Conservation (phyloP, 2,797 vertebrate species). For the Argya squamiceps region DNA sequence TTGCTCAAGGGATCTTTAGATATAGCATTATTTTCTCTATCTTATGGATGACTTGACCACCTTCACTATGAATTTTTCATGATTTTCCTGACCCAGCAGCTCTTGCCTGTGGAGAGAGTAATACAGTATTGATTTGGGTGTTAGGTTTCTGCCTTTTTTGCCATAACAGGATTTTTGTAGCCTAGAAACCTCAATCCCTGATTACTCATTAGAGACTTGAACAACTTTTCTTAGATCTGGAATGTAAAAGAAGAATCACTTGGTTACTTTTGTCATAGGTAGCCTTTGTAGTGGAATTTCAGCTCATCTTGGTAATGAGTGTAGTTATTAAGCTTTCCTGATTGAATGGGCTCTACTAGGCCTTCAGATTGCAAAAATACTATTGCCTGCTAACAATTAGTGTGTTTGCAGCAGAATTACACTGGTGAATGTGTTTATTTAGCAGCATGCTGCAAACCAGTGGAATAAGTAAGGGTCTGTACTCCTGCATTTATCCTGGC, state of each 20-base stretch:
- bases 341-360: constrained; percentile 42
- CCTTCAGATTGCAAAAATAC: constrained; percentile 39
- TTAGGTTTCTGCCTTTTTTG: constrained; percentile 79
- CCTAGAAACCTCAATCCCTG: constrained; percentile 80
- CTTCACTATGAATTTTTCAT: constrained; percentile 91
- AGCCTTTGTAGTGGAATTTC: constrained; percentile 69
- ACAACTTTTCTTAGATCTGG: constrained; percentile 76
- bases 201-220: constrained; percentile 80
- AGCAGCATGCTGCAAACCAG: constrained; percentile 33
- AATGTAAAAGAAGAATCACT: constrained; percentile 66
- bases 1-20: constrained; percentile 83
- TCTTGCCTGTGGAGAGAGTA: constrained; percentile 84
- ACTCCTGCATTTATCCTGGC: constrained; percentile 7
- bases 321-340: constrained; percentile 63
- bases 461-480: constrained; percentile 25
- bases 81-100: constrained; percentile 83
- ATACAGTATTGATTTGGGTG: constrained; percentile 84
- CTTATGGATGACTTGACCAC: constrained; percentile 85
- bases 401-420: constrained; percentile 40
- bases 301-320: constrained; percentile 56
- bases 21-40: constrained; percentile 82
- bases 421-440: constrained; percentile 45
- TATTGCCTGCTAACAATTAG: constrained; percentile 53
- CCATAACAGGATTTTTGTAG: constrained; percentile 82
- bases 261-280: constrained; percentile 63